A percentile compares a stretch with the other conserved stretches of the same genome.
Conservation (phyloP, 2,888 invertebrate species). For the Macrophya annulata region DNA sequence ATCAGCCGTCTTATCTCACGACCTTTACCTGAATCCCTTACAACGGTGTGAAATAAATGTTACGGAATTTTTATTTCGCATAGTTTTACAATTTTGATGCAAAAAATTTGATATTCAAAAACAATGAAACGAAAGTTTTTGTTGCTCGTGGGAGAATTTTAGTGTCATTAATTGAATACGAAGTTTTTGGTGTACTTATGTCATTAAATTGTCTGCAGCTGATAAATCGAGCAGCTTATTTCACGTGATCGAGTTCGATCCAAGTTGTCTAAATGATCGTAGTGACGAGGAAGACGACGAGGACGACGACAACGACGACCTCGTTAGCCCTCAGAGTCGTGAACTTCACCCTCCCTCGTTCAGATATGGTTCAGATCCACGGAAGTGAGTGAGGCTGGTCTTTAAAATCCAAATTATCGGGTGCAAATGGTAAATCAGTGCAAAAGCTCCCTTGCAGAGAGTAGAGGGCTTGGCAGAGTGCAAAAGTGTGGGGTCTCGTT, state of each 20-base stretch:
- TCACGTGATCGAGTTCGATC: neutral
- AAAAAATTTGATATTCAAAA: neutral
- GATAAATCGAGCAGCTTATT: no score
- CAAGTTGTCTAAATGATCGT: neutral
- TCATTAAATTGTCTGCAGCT: no score
- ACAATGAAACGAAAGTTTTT: no score
- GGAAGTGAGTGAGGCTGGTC: neutral
- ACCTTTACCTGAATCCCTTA: neutral
- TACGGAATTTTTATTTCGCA: neutral
- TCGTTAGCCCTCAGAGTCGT: neutral
- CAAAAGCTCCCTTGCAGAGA: neutral
- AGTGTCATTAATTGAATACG: no score
- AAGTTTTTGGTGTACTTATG: no score
- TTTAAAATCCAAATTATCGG: conserved; percentile 30
- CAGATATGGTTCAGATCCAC: neutral
- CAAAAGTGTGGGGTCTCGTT: conserved; percentile 35
- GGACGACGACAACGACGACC: no score
- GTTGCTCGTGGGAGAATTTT: no score
- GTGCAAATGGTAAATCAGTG: conserved; percentile 3
- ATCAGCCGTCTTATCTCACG: neutral
- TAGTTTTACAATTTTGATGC: no score
- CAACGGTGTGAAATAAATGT: neutral
- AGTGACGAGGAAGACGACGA: neutral
- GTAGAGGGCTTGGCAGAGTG: neutral
- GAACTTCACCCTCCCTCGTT: neutral